Percentiles rank a stretch among this genome's conserved stretches.
phyloP scores from a whole-genome alignment of 2,888 invertebrate genomes.

The Chalcis sispes region DNA sequence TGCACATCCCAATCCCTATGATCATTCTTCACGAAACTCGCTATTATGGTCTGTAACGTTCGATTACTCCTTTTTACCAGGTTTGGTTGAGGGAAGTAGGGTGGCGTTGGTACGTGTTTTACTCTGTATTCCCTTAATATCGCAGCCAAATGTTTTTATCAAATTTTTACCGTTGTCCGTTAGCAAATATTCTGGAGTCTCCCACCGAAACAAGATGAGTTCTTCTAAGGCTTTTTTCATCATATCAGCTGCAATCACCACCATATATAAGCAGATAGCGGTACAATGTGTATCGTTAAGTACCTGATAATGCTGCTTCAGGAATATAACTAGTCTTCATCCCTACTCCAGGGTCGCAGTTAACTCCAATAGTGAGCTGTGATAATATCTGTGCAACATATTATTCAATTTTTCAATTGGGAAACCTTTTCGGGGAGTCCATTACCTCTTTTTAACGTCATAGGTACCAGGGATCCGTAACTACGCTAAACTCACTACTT shows the following conservation, averaged over 20 bases:
- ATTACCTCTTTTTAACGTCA: too few relatives aligned
- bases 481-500: too few relatives aligned
- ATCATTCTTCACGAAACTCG: background rate
- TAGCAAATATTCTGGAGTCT: slow-evolving; percentile 7
- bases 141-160: background rate
- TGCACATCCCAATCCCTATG: slow-evolving; percentile 6
- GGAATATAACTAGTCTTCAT: too few relatives aligned
- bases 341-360: too few relatives aligned
- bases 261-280: too few relatives aligned
- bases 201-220: slow-evolving; percentile 18
- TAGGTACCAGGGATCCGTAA: too few relatives aligned
- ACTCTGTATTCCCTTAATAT: background rate
- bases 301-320: too few relatives aligned
- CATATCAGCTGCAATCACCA: background rate
- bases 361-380: too few relatives aligned
- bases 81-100: background rate
- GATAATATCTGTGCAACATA: too few relatives aligned
- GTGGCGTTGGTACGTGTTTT: background rate
- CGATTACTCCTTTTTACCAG: background rate
- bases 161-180: background rate
- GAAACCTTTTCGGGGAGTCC: too few relatives aligned
- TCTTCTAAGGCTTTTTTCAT: slow-evolving; percentile 25
- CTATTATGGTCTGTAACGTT: slow-evolving; percentile 7
- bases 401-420: too few relatives aligned
- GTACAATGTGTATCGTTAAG: too few relatives aligned